Evolutionary conservation across 2,113 vertebrate genomes (phyloP), one percentile per base, ranked within the genome.

Genomic region (Bujurquina vittata): DNA sequence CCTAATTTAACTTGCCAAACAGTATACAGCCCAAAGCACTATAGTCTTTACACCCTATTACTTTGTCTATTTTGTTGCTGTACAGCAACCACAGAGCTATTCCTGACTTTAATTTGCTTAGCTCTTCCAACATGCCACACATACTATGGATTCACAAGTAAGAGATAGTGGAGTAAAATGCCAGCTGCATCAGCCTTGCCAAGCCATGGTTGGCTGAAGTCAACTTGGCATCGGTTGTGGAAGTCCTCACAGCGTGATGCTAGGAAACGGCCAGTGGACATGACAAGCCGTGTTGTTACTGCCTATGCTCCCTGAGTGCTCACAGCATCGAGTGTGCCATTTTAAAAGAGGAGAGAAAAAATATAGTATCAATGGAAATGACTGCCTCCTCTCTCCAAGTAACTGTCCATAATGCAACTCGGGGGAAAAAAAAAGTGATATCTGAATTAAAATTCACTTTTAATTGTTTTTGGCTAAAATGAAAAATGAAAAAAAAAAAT

Each of bases 251-350:
- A 94, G 95, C 89, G 82, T 94, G 94, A 92, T 91, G 90, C 92
- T 80, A 93, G 87, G 93, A 95, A 95, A 95, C 80, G 87, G 92
- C 95, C 92, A 95, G 93, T 92, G 94, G 96, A 96, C 95, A 95
- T 94, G 93, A 95, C 95, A 95, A 94, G 94, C 93, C 88, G 84
- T 95, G 95, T 95, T 95, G 95, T 94, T 94, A 94, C 93, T 92
- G 94, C 94, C 91, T 92, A 76, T 90, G 93, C 94, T 92, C 92
- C 92, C 89, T 83, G 93, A 94, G 92, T 93, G 88, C 91, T 93
- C 91, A 56, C 90, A 88, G 89, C 90, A 83, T 93, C 88, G 89
- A 92, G 85, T 91, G 90, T 90, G 93, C 86, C 90, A 90, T 93
- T 92, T 92, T 90, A 90, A 85, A 87, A 84, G 75, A 85, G 82